Percentiles rank a stretch among this genome's conserved stretches.
Conservation (phyloP, 2,113 vertebrate species). For the Tricholaema leucomelas region DNA sequence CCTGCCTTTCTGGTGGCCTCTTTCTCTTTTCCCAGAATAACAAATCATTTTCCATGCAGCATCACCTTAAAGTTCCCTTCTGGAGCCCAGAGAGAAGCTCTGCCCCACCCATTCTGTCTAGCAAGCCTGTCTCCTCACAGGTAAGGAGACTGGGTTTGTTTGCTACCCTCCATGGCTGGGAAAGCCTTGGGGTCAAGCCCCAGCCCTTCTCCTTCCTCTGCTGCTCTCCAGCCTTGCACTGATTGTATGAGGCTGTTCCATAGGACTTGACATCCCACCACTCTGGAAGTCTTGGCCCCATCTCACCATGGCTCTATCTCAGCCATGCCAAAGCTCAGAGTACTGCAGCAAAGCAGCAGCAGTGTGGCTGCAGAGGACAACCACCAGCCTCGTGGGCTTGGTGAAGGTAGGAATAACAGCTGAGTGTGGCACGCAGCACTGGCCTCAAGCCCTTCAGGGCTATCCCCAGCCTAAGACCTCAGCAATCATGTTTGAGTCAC, state of each 20-base stretch:
- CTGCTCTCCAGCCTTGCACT: neutral
- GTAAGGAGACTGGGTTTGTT: neutral
- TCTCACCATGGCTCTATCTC: neutral
- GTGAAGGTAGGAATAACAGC: neutral
- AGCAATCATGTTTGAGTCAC: neutral
- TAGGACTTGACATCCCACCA: neutral
- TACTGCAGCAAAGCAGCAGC: neutral
- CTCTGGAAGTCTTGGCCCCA: neutral
- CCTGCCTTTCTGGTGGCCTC: neutral
- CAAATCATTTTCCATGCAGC: neutral
- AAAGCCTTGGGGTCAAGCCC: neutral
- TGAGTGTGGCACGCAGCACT: fast-evolving
- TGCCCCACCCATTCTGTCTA: neutral
- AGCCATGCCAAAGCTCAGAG: neutral
- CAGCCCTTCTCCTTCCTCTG: neutral
- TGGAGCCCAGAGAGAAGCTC: conserved; percentile 27
- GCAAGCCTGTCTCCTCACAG: neutral
- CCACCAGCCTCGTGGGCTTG: neutral
- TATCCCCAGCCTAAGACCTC: neutral
- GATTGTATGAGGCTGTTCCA: neutral
- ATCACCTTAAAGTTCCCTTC: conserved; percentile 23
- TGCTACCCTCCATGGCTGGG: neutral
- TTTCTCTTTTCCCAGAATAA: conserved; percentile 5
- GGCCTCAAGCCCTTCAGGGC: neutral
- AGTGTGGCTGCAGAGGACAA: neutral